Conservation (phyloP, 2,113 vertebrate species). For the Oostethus manadensis region DNA sequence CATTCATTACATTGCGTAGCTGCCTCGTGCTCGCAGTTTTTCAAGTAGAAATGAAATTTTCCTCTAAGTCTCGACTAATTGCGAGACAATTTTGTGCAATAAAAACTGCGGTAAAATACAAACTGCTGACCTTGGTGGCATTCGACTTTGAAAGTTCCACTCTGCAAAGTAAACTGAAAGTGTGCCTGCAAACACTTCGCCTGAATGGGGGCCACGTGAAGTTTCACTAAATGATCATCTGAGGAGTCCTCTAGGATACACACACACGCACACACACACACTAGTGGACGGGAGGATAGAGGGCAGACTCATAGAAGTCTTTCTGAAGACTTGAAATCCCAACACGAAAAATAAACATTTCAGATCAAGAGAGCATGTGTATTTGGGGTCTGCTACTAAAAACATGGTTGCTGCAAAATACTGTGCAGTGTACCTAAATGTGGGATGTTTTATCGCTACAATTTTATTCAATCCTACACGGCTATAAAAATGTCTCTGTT, state of each 20-base stretch:
- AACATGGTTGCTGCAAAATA: not conserved
- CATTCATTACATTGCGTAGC: no score
- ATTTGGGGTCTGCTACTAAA: conserved; percentile 26
- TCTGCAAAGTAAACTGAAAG: no score
- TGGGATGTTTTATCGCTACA: not conserved
- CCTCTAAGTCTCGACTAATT: no score
- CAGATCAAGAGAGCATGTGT: conserved; percentile 41
- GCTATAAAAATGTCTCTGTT: not conserved
- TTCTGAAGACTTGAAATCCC: conserved; percentile 40
- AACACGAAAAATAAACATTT: conserved; percentile 52
- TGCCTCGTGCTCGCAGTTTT: no score
- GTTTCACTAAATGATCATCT: conserved; percentile 43
- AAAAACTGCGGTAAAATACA: no score
- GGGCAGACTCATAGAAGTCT: conserved; percentile 21
- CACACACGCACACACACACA: not conserved
- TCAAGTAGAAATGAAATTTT: no score
- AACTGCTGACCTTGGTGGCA: no score
- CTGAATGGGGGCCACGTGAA: conserved; percentile 6
- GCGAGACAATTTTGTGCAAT: no score
- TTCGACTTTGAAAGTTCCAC: no score
- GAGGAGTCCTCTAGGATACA: conserved; percentile 27
- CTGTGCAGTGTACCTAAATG: not conserved
- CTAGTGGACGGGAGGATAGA: conserved; percentile 14
- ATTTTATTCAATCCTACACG: not conserved
- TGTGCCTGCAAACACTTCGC: not conserved